phyloP scores from a whole-genome alignment of 2,113 vertebrate species.

The Meleagris gallopavo region DNA sequence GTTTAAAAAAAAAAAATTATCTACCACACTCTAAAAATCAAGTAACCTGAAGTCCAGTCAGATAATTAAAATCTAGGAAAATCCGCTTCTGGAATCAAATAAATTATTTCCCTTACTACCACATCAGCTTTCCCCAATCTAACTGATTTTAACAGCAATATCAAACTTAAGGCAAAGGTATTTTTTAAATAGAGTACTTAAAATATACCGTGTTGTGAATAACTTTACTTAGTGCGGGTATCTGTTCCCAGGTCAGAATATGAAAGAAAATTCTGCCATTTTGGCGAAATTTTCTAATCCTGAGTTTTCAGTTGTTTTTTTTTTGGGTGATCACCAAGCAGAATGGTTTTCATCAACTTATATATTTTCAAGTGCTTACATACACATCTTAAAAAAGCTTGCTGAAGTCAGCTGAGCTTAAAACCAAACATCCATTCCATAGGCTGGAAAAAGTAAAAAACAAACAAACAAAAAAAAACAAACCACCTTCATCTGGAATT shows the following conservation, averaged over 20 bases:
- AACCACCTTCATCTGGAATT: neutral
- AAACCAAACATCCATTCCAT: neutral
- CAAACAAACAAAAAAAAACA: too few relatives aligned
- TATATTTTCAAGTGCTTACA: neutral
- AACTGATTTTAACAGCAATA: neutral
- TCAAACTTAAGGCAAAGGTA: neutral
- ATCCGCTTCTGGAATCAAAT: neutral
- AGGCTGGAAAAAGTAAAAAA: neutral
- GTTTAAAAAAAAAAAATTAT: too few relatives aligned
- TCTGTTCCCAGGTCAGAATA: neutral
- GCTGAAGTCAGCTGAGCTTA: neutral
- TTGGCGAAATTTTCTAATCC: neutral
- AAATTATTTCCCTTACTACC: neutral
- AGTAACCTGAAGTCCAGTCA: neutral
- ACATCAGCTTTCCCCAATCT: neutral
- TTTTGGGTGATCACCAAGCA: neutral
- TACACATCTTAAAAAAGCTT: neutral
- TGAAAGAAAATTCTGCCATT: neutral
- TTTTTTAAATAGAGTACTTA: neutral
- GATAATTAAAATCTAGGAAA: neutral
- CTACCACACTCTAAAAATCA: neutral
- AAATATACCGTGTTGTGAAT: neutral
- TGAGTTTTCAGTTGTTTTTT: neutral
- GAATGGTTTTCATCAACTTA: accelerated
- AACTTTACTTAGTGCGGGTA: accelerated